Percentiles rank a stretch among this genome's conserved stretches.
phyloP scores from a whole-genome alignment of 2,113 vertebrate genomes.

The Haplochromis burtoni region DNA sequence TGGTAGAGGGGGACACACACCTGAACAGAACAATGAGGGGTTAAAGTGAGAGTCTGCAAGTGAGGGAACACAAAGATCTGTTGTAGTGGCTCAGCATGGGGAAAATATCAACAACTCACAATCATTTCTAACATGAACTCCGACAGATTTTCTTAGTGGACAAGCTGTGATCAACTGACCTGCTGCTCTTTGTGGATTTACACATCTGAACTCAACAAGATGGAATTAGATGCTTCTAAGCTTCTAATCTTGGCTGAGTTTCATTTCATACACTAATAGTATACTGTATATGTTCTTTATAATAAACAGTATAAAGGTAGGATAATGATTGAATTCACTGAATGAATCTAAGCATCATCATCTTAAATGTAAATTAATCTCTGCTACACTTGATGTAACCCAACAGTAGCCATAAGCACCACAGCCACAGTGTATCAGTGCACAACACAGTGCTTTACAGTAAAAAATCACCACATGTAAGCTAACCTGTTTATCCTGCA shows the following conservation, averaged over 20 bases:
- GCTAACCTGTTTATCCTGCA: background rate
- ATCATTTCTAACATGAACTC: too few species aligned
- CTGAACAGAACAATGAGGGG: background rate
- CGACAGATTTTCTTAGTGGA: too few species aligned
- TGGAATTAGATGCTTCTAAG: too few species aligned
- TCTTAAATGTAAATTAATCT: background rate
- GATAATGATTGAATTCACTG: background rate
- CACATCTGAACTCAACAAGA: too few species aligned
- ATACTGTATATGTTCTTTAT: background rate
- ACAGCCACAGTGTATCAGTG: accelerated
- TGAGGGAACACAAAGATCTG: background rate
- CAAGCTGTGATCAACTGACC: too few species aligned
- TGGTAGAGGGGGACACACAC: background rate
- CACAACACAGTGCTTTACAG: background rate
- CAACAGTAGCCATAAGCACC: background rate
- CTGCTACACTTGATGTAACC: background rate
- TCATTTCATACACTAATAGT: too few species aligned
- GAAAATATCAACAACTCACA: too few species aligned
- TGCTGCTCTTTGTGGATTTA: too few species aligned
- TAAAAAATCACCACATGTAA: background rate
- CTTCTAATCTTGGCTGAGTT: too few species aligned
- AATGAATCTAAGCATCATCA: background rate
- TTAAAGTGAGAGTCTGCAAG: background rate
- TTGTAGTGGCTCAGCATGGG: background rate
- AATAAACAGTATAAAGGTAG: background rate